Evolutionary conservation across 1,140 invertebrate species (phyloP).

Genomic region (Drosophila dunni): DNA sequence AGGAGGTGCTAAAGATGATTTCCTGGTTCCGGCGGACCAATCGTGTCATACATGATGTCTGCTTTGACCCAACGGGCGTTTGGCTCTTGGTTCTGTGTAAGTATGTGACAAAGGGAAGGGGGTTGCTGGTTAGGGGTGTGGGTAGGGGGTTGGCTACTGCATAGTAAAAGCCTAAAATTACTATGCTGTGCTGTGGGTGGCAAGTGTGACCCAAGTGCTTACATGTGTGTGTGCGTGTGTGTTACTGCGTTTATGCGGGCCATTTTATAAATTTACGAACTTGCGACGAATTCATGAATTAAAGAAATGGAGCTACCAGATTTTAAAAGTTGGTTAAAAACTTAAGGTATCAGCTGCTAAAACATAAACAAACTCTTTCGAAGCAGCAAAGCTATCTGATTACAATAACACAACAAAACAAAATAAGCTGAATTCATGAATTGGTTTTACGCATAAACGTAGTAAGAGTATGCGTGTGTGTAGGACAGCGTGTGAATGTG

Average conservation of each 20-base stretch:
- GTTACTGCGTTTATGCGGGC: background rate
- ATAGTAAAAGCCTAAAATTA: conserved; percentile 63
- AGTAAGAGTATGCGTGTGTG: conserved; percentile 22
- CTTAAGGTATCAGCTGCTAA: too few relatives aligned
- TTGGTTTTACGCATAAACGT: too few relatives aligned
- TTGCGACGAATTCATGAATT: too few relatives aligned
- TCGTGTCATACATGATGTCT: conserved; percentile 87
- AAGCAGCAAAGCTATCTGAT: too few relatives aligned
- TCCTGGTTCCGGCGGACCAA: conserved; percentile 88
- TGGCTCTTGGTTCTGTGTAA: conserved; percentile 88
- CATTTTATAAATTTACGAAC: too few relatives aligned
- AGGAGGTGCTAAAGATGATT: conserved; percentile 87
- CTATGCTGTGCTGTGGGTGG: conserved; percentile 42
- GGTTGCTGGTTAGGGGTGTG: background rate
- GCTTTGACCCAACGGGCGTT: conserved; percentile 89
- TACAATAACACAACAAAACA: too few relatives aligned
- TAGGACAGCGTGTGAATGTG: conserved; percentile 17
- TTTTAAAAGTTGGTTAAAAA: too few relatives aligned
- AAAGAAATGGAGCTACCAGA: too few relatives aligned
- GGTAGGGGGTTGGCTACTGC: conserved; percentile 22
- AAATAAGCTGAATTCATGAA: too few relatives aligned
- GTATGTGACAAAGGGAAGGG: conserved; percentile 49
- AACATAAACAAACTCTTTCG: too few relatives aligned
- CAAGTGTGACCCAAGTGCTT: background rate
- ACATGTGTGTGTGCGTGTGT: background rate